These are phyloP conservation scores for Macrochelys suwanniensis DNA, from an alignment of 2,797 vertebrate species.

Conservation along the genomic window DNA sequence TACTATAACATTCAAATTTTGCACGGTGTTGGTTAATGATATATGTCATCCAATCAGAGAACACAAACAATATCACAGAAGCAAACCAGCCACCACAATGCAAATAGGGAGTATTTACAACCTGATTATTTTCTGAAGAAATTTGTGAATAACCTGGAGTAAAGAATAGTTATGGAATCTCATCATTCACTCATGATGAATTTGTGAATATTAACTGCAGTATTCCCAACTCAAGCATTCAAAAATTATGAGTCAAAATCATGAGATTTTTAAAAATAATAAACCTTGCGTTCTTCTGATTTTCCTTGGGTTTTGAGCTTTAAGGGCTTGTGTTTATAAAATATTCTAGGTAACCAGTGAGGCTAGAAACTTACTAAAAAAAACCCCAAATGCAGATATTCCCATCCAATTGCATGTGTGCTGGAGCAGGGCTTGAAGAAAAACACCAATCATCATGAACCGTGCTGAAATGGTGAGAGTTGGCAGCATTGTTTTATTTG, in stretches of 20 bases:
- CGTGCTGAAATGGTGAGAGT: background rate
- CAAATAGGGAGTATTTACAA: accelerated
- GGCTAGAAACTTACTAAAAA: background rate
- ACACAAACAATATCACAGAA: background rate
- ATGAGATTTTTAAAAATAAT: background rate
- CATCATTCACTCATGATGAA: background rate
- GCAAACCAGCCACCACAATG: background rate
- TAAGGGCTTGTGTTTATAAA: background rate
- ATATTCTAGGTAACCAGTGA: background rate
- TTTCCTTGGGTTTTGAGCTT: background rate
- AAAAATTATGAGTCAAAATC: background rate
- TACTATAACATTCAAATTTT: accelerated
- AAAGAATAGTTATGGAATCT: background rate
- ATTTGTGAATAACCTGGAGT: background rate
- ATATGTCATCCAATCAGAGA: accelerated
- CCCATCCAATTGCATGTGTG: background rate
- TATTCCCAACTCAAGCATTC: background rate
- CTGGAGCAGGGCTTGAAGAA: background rate
- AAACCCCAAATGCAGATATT: background rate
- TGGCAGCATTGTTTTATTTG: background rate
- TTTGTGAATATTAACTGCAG: background rate
- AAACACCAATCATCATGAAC: background rate
- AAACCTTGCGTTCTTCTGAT: background rate
- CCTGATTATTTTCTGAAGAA: background rate
- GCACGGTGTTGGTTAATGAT: background rate